These are phyloP conservation scores for Drosophila ironensis DNA, from an alignment of 1,140 invertebrate species.

Conservation along the genomic window DNA sequence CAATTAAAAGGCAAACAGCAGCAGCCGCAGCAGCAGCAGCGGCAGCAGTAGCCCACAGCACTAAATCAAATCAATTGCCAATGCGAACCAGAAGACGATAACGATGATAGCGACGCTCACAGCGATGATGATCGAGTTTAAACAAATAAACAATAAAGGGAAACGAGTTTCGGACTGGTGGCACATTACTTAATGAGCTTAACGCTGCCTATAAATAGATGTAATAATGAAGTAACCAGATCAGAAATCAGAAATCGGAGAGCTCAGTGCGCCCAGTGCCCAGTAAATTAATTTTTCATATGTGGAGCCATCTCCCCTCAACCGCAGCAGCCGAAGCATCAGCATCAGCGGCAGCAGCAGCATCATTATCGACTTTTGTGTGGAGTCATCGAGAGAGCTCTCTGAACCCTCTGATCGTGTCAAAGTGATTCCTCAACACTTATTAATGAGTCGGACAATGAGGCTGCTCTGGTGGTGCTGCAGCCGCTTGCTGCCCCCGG, in stretches of 20 bases:
- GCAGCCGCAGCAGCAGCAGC: conserved; percentile 58
- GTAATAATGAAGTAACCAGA: conserved; percentile 80
- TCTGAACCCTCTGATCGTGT: conserved; percentile 60
- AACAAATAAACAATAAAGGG: conserved; percentile 73
- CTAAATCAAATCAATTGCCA: conserved; percentile 79
- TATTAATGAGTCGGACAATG: conserved; percentile 74
- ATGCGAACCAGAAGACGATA: conserved; percentile 58
- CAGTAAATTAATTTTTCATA: conserved; percentile 80
- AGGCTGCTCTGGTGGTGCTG: conserved; percentile 19
- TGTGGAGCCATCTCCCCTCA: conserved; percentile 19
- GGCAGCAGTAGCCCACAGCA: conserved; percentile 61
- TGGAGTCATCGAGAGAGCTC: conserved; percentile 59
- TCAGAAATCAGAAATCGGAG: conserved; percentile 47
- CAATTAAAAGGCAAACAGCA: conserved; percentile 76
- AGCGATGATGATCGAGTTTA: conserved; percentile 35
- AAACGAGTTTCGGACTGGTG: conserved; percentile 41
- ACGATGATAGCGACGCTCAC: conserved; percentile 23
- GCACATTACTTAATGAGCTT: conserved; percentile 78
- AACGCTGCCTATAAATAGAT: conserved; percentile 69
- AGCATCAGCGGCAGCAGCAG: conserved; percentile 1
- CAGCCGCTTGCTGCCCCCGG: no score
- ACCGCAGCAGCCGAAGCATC: neutral
- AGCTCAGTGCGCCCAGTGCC: no score
- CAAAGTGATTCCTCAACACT: conserved; percentile 65
- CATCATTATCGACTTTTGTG: conserved; percentile 60